Percentiles rank a stretch among this genome's conserved stretches.
Conservation (phyloP, 2,888 invertebrate genomes). For the Platycheirus rosarum region DNA sequence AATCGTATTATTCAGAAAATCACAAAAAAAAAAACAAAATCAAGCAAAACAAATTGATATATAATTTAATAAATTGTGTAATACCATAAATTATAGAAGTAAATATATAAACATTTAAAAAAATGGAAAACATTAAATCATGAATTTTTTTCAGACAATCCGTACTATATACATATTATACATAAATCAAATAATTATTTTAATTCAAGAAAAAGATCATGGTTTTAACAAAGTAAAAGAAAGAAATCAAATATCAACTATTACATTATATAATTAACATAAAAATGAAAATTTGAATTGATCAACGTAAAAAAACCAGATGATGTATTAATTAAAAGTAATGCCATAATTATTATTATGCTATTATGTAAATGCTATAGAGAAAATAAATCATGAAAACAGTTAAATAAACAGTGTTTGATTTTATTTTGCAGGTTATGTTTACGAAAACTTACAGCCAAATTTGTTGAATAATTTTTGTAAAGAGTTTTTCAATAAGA, state of each 20-base stretch:
- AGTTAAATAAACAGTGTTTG: conserved; percentile 49
- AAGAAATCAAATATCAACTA: conserved; percentile 57
- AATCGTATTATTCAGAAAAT: conserved; percentile 77
- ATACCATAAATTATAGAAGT: conserved; percentile 46
- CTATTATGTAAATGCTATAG: conserved; percentile 75
- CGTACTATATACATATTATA: conserved; percentile 67
- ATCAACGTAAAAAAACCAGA: conserved; percentile 50
- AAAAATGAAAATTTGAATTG: conserved; percentile 67
- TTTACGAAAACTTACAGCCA: too few species aligned
- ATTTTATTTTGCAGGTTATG: conserved; percentile 8
- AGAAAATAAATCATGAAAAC: conserved; percentile 74
- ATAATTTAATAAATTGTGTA: conserved; percentile 42
- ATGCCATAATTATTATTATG: conserved; percentile 75
- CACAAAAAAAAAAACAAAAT: conserved; percentile 76
- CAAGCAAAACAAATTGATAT: conserved; percentile 54
- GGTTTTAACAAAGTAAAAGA: conserved; percentile 42
- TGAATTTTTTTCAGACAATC: conserved; percentile 77
- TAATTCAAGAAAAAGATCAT: conserved; percentile 57
- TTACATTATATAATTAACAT: conserved; percentile 68
- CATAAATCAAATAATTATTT: conserved; percentile 71
- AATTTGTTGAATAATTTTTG: too few species aligned
- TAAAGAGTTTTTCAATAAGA: too few species aligned
- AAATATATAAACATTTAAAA: conserved; percentile 29
- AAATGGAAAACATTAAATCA: conserved; percentile 63
- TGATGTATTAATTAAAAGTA: conserved; percentile 68